phyloP scores from a whole-genome alignment of 2,888 invertebrate species.

The Micropterix aruncella region DNA sequence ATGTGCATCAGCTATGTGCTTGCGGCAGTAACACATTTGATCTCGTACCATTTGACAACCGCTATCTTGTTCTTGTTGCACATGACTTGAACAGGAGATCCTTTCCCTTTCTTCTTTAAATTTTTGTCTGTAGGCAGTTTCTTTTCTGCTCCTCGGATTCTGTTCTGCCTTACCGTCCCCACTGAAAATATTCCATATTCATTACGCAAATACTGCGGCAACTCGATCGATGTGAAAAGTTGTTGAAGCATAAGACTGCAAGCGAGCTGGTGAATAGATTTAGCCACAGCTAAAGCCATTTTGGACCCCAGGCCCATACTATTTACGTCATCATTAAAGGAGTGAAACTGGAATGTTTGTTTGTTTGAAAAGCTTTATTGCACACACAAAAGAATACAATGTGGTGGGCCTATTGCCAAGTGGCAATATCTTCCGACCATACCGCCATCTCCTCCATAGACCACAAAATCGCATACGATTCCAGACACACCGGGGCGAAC shows the following conservation, averaged over 20 bases:
- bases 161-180: slow-evolving; percentile 8
- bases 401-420: no score
- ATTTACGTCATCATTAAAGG: slow-evolving; percentile 13
- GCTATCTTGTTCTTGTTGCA: slow-evolving; percentile 7
- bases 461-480: slow-evolving; percentile 18
- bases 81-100: slow-evolving; percentile 6
- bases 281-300: slow-evolving; percentile 14
- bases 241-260: no score
- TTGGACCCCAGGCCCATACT: slow-evolving; percentile 15
- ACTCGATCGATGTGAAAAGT: slow-evolving; percentile 7
- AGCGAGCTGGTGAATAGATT: slow-evolving; percentile 11
- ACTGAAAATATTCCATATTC: slow-evolving; percentile 9
- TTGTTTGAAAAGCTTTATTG: no score
- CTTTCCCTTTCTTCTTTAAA: slow-evolving; percentile 8
- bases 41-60: slow-evolving; percentile 9
- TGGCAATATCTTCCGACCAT: no score
- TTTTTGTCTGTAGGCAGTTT: slow-evolving; percentile 1
- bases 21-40: slow-evolving; percentile 8
- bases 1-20: slow-evolving; percentile 8
- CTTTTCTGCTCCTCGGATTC: slow-evolving; percentile 6
- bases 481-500: slow-evolving; percentile 18
- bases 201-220: slow-evolving; percentile 10
- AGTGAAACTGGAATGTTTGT: slow-evolving; percentile 14
- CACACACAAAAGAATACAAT: no score
- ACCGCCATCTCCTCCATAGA: slow-evolving; percentile 17